A percentile compares a stretch with the other conserved stretches of the same genome.
phyloP scores from a whole-genome alignment of 1,140 invertebrate species.

The Drosophila rhopaloa region DNA sequence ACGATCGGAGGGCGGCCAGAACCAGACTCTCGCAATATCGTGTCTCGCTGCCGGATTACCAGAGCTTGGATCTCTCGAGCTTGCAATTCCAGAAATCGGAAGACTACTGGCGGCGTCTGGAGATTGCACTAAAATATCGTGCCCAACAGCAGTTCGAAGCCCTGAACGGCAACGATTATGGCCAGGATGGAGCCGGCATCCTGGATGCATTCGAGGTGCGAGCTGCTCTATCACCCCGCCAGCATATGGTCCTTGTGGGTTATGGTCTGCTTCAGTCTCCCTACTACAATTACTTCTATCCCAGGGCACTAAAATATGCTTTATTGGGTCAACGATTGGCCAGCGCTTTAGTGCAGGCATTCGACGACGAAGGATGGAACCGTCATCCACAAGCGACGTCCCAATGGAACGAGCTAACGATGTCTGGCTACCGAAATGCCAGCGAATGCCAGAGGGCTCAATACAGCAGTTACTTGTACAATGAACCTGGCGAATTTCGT shows the following conservation, averaged over 20 bases:
- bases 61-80: slow-evolving; percentile 53
- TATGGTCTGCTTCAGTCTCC: slow-evolving; percentile 97
- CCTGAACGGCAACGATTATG: slow-evolving; percentile 52
- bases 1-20: slow-evolving; percentile 54
- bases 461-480: slow-evolving; percentile 87
- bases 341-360: slow-evolving; percentile 96
- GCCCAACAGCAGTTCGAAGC: slow-evolving; percentile 52
- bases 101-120: slow-evolving; percentile 65
- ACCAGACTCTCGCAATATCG: slow-evolving; percentile 46
- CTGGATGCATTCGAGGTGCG: slow-evolving; percentile 63
- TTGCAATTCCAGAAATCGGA: slow-evolving; percentile 58
- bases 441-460: slow-evolving; percentile 96
- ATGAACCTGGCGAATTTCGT: slow-evolving; percentile 85
- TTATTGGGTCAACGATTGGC: slow-evolving; percentile 98
- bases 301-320: slow-evolving; percentile 96
- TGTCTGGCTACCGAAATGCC: slow-evolving; percentile 93
- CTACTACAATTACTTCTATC: slow-evolving; percentile 95
- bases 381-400: slow-evolving; percentile 39
- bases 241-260: slow-evolving; percentile 96
- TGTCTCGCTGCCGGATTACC: slow-evolving; percentile 48
- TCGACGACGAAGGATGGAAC: slow-evolving; percentile 98
- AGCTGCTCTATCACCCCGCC: slow-evolving; percentile 86
- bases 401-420: slow-evolving; percentile 98
- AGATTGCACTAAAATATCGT: slow-evolving; percentile 46
- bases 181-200: slow-evolving; percentile 1